Evolutionary conservation across 2,797 vertebrate species (phyloP), one percentile per base, ranked within the genome.

Genomic region (Antrozous pallidus): DNA sequence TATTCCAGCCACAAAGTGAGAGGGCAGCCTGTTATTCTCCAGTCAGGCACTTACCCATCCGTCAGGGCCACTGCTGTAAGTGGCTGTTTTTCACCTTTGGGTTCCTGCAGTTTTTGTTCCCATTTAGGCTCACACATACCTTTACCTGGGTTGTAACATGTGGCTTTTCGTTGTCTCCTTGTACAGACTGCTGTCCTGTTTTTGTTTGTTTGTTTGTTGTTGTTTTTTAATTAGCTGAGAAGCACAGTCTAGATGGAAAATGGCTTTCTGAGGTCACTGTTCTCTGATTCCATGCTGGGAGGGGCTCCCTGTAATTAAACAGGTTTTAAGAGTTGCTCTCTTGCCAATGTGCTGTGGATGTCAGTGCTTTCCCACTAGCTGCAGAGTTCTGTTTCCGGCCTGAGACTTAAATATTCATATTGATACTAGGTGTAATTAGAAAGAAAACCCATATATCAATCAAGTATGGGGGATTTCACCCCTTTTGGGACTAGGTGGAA

Each of bases 171-270:
- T 70, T 49, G 81, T 93, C 91, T 89, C 89, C 96, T 96, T 90
- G 93, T 97, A 94, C 95, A 93, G 96, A 96, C 83, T 80, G 70
- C 92, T 96, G 56, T 83, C 88, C 74, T 45, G 82, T 49, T 93
- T 58, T 61, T 61, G 22, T 56, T 26, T 56, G 22, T 54, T 24
- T 56, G 54, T 56, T 26, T 56, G 54, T 56, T 56, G 54, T 56
- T 93, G 95, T 54, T 90, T 96, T 97, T 90, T 97, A 97, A 93
- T 97, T 95, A 97, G 96, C 95, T 2, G 56, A 97, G 95, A 79
- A 95, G 47, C 73, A 81, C 73, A 69, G 40, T 96, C 70, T 97
- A 97, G 97, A 96, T 77, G 95, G 94, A 96, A 96, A 96, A 97
- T 90, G 95, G 81, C 89, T 95, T 97, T 96, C 91, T 93, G 93